Percentiles rank a stretch among this genome's conserved stretches.
phyloP scores from a whole-genome alignment of 2,797 vertebrate genomes.

The Lagorchestes hirsutus region DNA sequence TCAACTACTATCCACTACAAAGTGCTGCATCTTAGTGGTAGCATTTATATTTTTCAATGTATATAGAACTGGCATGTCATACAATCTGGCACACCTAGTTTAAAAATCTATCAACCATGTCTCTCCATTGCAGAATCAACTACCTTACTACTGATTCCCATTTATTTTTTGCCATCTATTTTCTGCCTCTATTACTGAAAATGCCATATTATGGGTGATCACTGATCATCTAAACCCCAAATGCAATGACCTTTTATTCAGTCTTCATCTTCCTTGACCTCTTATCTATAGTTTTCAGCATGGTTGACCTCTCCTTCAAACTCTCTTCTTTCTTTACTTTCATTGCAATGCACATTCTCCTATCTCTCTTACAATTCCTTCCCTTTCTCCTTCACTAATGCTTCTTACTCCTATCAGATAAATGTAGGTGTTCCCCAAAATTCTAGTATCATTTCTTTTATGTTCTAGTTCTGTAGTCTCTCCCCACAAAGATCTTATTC shows the following conservation, averaged over 20 bases:
- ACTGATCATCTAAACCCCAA: not conserved
- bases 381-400: not conserved
- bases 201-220: not conserved
- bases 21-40: not conserved
- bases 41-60: not conserved
- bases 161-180: not conserved
- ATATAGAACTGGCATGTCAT: not conserved
- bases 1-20: not conserved
- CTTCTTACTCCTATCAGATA: not conserved
- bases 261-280: not conserved
- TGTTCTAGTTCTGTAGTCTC: not conserved
- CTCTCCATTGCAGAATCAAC: not conserved
- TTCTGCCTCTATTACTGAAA: not conserved
- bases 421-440: not conserved
- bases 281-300: not conserved
- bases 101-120: not conserved
- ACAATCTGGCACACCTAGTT: not conserved
- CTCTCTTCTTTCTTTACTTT: not conserved
- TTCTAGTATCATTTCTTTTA: not conserved
- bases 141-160: not conserved
- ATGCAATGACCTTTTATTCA: no score
- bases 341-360: not conserved
- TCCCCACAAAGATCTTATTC: not conserved
- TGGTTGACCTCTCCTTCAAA: not conserved
- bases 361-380: not conserved